Conservation (phyloP, 2,113 vertebrate genomes). For the Rhynchomys soricoides region DNA sequence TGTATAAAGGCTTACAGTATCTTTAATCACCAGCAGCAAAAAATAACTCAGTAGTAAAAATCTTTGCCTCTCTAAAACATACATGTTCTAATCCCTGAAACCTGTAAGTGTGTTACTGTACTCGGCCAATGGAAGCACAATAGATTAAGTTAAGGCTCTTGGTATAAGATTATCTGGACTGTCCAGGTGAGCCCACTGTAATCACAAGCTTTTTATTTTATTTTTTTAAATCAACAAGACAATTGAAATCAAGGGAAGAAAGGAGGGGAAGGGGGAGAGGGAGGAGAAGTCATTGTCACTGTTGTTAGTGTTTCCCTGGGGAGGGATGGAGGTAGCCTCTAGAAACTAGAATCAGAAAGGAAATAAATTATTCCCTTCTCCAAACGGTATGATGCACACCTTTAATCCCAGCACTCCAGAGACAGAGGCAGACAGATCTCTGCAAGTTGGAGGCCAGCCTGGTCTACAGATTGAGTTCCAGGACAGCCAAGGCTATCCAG, state of each 20-base stretch:
- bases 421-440: not conserved
- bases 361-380: not conserved
- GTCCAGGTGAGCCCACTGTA: not conserved
- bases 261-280: not conserved
- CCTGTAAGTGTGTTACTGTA: not conserved
- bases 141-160: not conserved
- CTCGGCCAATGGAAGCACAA: not conserved
- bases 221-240: not conserved
- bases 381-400: not conserved
- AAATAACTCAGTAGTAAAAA: not conserved
- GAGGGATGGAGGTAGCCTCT: not conserved
- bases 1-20: not conserved
- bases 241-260: not conserved
- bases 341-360: not conserved
- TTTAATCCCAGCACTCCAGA: not conserved
- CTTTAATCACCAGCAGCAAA: conserved; percentile 19
- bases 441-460: not conserved
- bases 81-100: not conserved
- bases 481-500: not conserved
- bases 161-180: not conserved
- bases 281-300: not conserved
- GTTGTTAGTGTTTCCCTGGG: not conserved
- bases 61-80: not conserved
- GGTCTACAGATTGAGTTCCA: not conserved
- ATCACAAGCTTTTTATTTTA: not conserved